Percentiles rank a stretch among this genome's conserved stretches.
Conservation (phyloP, 2,888 invertebrate species). For the Phortica magna region DNA sequence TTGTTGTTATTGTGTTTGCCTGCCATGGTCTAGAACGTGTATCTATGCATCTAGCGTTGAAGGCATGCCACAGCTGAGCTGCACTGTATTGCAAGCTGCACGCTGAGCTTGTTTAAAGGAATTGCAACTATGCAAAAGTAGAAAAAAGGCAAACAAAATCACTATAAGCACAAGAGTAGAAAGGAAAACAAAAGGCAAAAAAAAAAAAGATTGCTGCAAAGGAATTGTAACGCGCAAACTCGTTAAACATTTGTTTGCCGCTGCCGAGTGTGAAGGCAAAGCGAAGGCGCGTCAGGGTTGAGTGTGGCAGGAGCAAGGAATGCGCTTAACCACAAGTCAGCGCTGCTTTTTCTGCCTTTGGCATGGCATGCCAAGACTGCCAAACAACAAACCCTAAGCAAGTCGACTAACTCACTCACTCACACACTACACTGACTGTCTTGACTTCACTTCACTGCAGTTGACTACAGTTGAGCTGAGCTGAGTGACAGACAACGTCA, state of each 20-base stretch:
- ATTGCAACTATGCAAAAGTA: constrained; percentile 61
- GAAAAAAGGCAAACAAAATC: constrained; percentile 23
- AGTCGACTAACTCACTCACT: not conserved
- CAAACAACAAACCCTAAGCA: not conserved
- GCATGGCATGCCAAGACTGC: not conserved
- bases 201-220: constrained; percentile 9
- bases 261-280: constrained; percentile 31
- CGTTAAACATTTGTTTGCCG: constrained; percentile 41
- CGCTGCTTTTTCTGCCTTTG: not conserved
- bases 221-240: constrained; percentile 27
- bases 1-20: not conserved
- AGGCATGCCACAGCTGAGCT: constrained; percentile 58
- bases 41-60: constrained; percentile 14
- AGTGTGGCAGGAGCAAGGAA: constrained; percentile 3
- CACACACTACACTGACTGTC: too few species aligned
- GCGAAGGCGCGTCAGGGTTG: constrained; percentile 7
- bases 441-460: not conserved
- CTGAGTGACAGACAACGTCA: constrained; percentile 19
- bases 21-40: constrained; percentile 16
- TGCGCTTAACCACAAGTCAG: constrained; percentile 15
- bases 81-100: not conserved
- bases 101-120: constrained; percentile 64
- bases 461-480: not conserved
- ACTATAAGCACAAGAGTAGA: not conserved
- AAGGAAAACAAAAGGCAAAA: constrained; percentile 5